Evolutionary conservation across 1,140 invertebrate genomes (phyloP).

Genomic region (Grapholita molesta): DNA sequence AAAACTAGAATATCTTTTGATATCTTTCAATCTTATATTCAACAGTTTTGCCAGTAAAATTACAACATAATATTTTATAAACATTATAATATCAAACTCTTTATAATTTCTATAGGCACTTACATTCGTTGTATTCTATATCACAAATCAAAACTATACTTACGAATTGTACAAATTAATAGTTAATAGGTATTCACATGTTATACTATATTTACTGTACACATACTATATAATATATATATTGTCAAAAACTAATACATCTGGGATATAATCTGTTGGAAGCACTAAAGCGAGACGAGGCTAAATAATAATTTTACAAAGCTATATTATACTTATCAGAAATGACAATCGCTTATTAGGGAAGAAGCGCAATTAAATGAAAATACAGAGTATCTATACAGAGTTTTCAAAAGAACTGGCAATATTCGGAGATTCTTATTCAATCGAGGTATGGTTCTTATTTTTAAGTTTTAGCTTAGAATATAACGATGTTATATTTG

Average conservation of each 20-base stretch:
- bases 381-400: too few species aligned
- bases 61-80: slow-evolving; percentile 23
- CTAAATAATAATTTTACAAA: neutral
- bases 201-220: neutral
- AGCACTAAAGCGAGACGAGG: slow-evolving; percentile 1
- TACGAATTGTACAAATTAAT: slow-evolving; percentile 34
- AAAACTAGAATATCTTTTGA: slow-evolving; percentile 26
- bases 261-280: neutral
- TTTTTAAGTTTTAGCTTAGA: too few species aligned
- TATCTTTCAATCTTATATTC: slow-evolving; percentile 64
- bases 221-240: neutral
- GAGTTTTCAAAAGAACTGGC: too few species aligned
- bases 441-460: too few species aligned
- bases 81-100: slow-evolving; percentile 20
- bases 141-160: slow-evolving; percentile 57
- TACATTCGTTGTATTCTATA: slow-evolving; percentile 61
- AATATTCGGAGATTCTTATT: too few species aligned
- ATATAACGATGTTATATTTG: too few species aligned
- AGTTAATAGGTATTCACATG: slow-evolving; percentile 28
- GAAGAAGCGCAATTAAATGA: too few species aligned
- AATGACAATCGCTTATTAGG: neutral
- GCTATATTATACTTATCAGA: neutral
- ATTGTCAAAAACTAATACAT: neutral
- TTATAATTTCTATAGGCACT: slow-evolving; percentile 47
- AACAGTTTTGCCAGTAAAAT: slow-evolving; percentile 39